Conservation (phyloP, 2,888 invertebrate species). For the Plusia festucae region DNA sequence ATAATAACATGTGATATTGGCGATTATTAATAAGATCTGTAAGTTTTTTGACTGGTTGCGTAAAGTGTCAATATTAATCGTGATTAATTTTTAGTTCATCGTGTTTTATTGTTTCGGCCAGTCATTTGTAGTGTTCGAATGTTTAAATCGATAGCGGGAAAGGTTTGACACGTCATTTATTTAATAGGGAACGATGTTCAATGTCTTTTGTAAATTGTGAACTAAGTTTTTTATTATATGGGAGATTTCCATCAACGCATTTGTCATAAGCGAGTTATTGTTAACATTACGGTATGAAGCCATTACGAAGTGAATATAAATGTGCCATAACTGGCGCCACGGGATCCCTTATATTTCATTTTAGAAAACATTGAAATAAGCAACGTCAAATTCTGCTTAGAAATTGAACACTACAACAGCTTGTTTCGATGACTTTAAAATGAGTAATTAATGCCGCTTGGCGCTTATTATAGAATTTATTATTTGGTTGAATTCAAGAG, state of each 20-base stretch:
- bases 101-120: constrained; percentile 27
- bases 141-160: constrained; percentile 15
- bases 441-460: too few species aligned
- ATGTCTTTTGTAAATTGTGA: neutral
- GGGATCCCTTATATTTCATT: neutral
- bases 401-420: neutral
- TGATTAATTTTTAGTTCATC: constrained; percentile 74
- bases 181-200: constrained; percentile 4
- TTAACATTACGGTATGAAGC: constrained; percentile 2
- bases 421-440: too few species aligned
- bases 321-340: constrained; percentile 3
- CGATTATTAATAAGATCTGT: constrained; percentile 78
- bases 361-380: neutral
- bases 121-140: constrained; percentile 31
- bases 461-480: too few species aligned
- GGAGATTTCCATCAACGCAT: constrained; percentile 4
- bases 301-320: constrained; percentile 1
- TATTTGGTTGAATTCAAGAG: constrained; percentile 1
- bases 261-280: constrained; percentile 3
- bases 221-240: neutral
- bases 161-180: constrained; percentile 32
- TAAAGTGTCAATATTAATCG: constrained; percentile 86
- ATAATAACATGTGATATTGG: constrained; percentile 82
- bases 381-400: neutral
- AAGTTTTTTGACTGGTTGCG: constrained; percentile 76